Base-by-base conservation (phyloP, 2,888 invertebrate genomes). In the Andrena trimmerana region DNA sequence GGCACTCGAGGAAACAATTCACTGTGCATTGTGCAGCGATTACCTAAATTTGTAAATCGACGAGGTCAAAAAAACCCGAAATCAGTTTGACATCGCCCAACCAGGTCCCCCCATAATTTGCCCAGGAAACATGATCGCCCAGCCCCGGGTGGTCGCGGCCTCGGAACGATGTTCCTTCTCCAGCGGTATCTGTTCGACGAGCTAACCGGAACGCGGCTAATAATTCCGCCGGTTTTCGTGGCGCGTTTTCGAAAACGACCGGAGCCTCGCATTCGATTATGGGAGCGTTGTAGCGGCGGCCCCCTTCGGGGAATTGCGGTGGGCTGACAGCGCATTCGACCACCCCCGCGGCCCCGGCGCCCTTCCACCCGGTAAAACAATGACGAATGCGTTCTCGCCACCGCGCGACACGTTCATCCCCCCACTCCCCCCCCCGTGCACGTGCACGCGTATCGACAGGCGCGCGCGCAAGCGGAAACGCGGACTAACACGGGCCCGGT, bases 351-450 rank as follows among this genome's bases (percentile, higher is more conserved):
- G 10, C n/a, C 54, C 31, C 74, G 20, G n/a, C 60, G 20, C 65
- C 60, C 81, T 60, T 67, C 67, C 65, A 57, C 66, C 74, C 68
- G 75, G 82, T 86, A 85, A 88, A 90, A 86, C 89, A 90, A 90
- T 90, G 89, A 90, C 90, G 88, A 90, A 90, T 88, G 90, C 79
- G 80, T 75, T 62, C 83, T 78, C 68, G 65, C 36, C 62, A 70
- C 69, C 78, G 66, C 70, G 68, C 42, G 66, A 74, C 78, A 62
- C 73, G 79, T 52, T 62, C 68, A 2, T n/a, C 52, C 67, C 59
- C 29, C 29, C 29, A 36, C 50, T 63, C 59, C 29, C 29, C 29
- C 50, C 13, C 36, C n/a, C n/a, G 73, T 33, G 63, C 57, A 57
- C 67, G 73, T 74, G 78, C 67, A 52, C 59, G 66, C 50, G 70